Evolutionary conservation across 2,888 invertebrate genomes (phyloP), one percentile per base, ranked within the genome.

Genomic region (Brachyopa scutellaris): DNA sequence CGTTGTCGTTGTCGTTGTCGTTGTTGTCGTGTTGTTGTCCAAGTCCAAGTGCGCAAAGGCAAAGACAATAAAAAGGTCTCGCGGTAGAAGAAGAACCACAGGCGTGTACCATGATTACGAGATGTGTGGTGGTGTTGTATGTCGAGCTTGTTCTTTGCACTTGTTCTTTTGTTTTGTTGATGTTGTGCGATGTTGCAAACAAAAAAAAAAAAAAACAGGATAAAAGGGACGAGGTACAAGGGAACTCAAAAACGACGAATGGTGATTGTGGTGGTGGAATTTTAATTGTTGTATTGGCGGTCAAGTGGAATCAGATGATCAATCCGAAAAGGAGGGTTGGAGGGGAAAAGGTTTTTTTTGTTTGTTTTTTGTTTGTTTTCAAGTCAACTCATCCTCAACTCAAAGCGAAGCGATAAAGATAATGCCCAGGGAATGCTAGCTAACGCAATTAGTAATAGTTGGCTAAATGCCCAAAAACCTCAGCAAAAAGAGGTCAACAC

Each of bases 121-220:
- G 64, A 73, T 73, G 59, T n/a, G n/a, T n/a, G n/a, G n/a, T 80
- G 79, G 67, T 80, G 74, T 80, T 57, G 67, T 62, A 55, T 62
- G 62, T 69, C 76, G 69, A 57, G 76, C 69, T 76, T 80, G 69
- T 80, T 69, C 80, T 42, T 76, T 80, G 69, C 67, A 80, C 74
- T 80, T 80, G 67, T 80, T 80, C 79, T 69, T 74, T 76, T 80
- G 80, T 79, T 74, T 74, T 38, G 66, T 19, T 62, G 55, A 69
- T 21, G 62, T 80, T 59, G 62, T 31, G 55, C 51, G 45, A 72
- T 66, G 64, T 61, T 64, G 55, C 49, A 47, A 19, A 15, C 26
- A 36, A 36, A 1, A 26, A 38, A 49, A 40, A 42, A 47, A 36
- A 33, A 76, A 31, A 8, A 29, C 9, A 11, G 9, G 26, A 3